phyloP scores from a whole-genome alignment of 2,888 invertebrate genomes.

The Neria commutata region DNA sequence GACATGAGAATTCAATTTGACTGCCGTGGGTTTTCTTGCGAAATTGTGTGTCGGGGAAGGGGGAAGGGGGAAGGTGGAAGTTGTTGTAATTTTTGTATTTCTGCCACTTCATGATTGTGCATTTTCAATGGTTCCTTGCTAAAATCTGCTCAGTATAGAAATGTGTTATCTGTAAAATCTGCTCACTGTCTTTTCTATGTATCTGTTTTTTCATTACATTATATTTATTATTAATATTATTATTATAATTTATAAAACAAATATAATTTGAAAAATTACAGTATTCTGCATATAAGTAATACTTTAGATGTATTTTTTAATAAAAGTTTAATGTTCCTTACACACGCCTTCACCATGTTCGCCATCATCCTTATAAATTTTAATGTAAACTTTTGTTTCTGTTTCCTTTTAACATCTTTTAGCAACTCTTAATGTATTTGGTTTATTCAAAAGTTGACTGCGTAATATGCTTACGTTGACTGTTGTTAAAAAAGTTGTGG shows the following conservation, averaged over 20 bases:
- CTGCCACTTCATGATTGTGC: too few species aligned
- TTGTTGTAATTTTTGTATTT: too few species aligned
- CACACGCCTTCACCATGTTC: slow-evolving; percentile 20
- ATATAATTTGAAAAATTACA: slow-evolving; percentile 10
- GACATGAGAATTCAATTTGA: background rate
- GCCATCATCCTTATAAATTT: background rate
- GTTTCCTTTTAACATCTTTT: slow-evolving; percentile 21
- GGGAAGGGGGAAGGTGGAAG: too few species aligned
- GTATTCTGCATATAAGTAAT: slow-evolving; percentile 29
- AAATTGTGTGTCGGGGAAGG: too few species aligned
- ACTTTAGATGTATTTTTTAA: slow-evolving; percentile 17
- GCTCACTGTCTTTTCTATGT: slow-evolving; percentile 14
- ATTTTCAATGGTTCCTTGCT: too few species aligned
- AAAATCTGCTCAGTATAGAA: slow-evolving; percentile 22
- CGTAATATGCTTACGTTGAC: background rate
- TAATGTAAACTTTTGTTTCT: background rate
- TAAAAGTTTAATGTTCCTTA: slow-evolving; percentile 24
- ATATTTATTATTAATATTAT: slow-evolving; percentile 12
- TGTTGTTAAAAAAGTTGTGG: slow-evolving; percentile 7
- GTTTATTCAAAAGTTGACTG: background rate
- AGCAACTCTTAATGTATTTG: slow-evolving; percentile 28
- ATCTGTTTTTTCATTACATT: slow-evolving; percentile 19
- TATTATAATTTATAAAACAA: slow-evolving; percentile 8
- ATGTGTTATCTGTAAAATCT: too few species aligned
- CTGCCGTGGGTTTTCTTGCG: too few species aligned